phyloP scores from a whole-genome alignment of 2,797 vertebrate species.

The Platalea minor region DNA sequence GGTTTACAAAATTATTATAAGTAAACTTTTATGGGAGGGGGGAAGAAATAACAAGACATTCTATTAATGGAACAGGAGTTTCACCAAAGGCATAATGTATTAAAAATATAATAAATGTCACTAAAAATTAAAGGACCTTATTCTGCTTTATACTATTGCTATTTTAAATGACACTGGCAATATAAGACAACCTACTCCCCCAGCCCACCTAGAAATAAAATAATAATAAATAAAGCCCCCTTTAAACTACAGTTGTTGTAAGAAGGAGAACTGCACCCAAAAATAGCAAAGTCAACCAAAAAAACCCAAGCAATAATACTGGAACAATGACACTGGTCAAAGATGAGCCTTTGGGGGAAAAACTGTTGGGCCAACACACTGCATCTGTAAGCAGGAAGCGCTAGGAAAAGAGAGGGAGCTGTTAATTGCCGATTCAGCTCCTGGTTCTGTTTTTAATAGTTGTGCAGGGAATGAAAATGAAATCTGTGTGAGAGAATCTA shows the following conservation, averaged over 20 bases:
- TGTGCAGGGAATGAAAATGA: neutral
- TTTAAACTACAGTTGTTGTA: neutral
- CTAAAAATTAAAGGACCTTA: constrained; percentile 25
- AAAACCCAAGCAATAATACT: neutral
- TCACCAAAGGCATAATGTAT: neutral
- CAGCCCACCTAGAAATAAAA: neutral
- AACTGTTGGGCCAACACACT: neutral
- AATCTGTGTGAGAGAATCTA: neutral
- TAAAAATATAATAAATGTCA: constrained; percentile 17
- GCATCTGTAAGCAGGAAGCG: neutral
- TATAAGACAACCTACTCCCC: constrained; percentile 11
- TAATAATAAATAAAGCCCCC: neutral
- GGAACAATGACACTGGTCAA: neutral
- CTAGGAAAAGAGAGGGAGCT: neutral
- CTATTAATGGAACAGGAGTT: neutral
- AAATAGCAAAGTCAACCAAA: neutral
- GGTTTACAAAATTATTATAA: neutral
- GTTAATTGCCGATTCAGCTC: neutral
- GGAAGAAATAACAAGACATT: constrained; percentile 1
- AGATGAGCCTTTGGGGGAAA: neutral
- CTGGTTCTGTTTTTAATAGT: neutral
- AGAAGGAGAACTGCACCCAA: neutral
- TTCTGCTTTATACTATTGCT: constrained; percentile 14
- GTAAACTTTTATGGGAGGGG: neutral
- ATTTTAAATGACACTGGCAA: constrained; percentile 2